A percentile compares a stretch with the other conserved stretches of the same genome.
These are phyloP conservation scores for Nysson spinosus DNA, from an alignment of 2,888 invertebrate species.

Conservation along the genomic window DNA sequence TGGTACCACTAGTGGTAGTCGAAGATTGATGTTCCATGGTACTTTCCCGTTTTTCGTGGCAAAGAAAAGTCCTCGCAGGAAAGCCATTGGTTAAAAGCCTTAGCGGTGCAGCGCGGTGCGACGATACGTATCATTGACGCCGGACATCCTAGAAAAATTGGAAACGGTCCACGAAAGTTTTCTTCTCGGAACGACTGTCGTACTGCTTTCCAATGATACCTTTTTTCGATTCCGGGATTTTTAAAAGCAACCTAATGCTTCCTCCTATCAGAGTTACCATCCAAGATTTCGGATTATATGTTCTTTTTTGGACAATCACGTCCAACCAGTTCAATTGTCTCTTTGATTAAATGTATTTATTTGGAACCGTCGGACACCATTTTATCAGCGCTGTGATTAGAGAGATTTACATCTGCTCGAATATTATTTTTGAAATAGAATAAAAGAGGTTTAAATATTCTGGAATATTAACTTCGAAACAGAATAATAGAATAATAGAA, in stretches of 20 bases:
- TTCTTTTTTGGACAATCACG: too few species aligned
- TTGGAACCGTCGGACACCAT: too few species aligned
- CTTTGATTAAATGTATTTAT: too few species aligned
- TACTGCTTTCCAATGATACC: conserved; percentile 4
- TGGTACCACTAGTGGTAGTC: conserved; percentile 1
- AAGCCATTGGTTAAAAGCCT: conserved; percentile 48
- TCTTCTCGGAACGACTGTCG: conserved; percentile 7
- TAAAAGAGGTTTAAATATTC: too few species aligned
- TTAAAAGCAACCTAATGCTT: neutral
- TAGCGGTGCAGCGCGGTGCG: conserved; percentile 27
- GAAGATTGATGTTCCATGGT: conserved; percentile 26
- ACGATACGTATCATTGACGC: conserved; percentile 23
- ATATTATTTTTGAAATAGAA: too few species aligned
- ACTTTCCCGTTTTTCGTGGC: conserved; percentile 4
- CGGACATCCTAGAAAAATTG: conserved; percentile 41
- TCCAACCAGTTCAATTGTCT: too few species aligned
- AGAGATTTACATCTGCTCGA: too few species aligned
- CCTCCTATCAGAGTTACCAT: neutral
- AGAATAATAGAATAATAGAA: too few species aligned
- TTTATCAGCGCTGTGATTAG: too few species aligned
- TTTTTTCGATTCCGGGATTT: conserved; percentile 9
- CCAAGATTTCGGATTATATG: neutral
- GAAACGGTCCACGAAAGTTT: conserved; percentile 52
- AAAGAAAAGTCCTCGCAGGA: conserved; percentile 21
- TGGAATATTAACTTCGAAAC: too few species aligned